These are phyloP conservation scores for Papilio machaon DNA, from an alignment of 1,140 invertebrate species.

Conservation along the genomic window DNA sequence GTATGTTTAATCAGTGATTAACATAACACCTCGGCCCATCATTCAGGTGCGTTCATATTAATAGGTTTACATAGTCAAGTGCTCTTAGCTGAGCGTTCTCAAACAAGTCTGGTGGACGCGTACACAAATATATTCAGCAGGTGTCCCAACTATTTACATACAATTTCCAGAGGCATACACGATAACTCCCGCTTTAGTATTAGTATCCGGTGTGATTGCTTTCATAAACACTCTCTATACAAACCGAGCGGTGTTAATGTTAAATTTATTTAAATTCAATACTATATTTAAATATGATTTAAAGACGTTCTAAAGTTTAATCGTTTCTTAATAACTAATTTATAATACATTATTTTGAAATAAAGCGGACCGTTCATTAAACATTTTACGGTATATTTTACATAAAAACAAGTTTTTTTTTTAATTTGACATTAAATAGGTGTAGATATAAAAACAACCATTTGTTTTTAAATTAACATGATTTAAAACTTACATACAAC, in stretches of 20 bases:
- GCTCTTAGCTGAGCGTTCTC: slow-evolving; percentile 68
- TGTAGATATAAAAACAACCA: slow-evolving; percentile 11
- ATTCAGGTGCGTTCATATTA: slow-evolving; percentile 67
- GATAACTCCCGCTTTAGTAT: slow-evolving; percentile 70
- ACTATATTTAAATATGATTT: slow-evolving; percentile 30
- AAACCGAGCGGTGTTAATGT: slow-evolving; percentile 24
- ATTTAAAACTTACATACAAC: neutral
- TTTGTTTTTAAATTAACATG: neutral
- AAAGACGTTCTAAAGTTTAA: slow-evolving; percentile 6
- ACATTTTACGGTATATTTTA: neutral
- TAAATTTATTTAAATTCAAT: slow-evolving; percentile 38
- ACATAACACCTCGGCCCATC: slow-evolving; percentile 68
- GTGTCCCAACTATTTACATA: slow-evolving; percentile 80
- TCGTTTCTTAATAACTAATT: slow-evolving; percentile 30
- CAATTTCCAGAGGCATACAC: slow-evolving; percentile 74
- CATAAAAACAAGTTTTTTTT: neutral
- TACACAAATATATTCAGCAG: slow-evolving; percentile 80
- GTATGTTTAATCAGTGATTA: slow-evolving; percentile 62
- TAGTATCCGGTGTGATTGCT: slow-evolving; percentile 65
- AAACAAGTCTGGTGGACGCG: slow-evolving; percentile 59
- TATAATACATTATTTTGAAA: slow-evolving; percentile 18
- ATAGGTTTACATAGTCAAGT: slow-evolving; percentile 76
- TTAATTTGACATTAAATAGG: slow-evolving; percentile 21
- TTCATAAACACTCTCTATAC: slow-evolving; percentile 51
- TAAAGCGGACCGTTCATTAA: slow-evolving; percentile 6